Conservation (phyloP, 2,888 invertebrate genomes). For the Clitarchus hookeri region DNA sequence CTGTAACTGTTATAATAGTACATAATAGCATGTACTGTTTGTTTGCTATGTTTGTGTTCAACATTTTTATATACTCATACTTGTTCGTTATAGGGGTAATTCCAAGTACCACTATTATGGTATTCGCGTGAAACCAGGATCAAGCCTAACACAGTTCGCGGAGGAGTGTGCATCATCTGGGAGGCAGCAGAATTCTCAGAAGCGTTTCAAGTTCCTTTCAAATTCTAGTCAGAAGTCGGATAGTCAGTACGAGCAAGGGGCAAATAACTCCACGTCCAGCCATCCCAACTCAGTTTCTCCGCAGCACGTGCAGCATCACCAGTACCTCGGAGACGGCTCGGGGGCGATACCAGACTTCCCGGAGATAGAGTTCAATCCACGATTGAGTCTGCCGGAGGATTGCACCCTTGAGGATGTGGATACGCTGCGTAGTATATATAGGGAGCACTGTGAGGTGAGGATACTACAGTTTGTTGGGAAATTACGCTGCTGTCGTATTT, state of each 20-base stretch:
- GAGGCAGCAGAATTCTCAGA: slow-evolving; percentile 36
- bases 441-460: slow-evolving; percentile 81
- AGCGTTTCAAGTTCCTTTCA: slow-evolving; percentile 43
- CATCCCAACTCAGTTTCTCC: slow-evolving; percentile 44
- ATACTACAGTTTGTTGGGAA: neutral
- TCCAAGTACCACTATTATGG: slow-evolving; percentile 99
- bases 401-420: slow-evolving; percentile 78
- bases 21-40: slow-evolving; percentile 12
- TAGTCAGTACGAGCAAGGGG: slow-evolving; percentile 44
- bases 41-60: slow-evolving; percentile 32
- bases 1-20: slow-evolving; percentile 27
- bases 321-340: slow-evolving; percentile 82
- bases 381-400: slow-evolving; percentile 68
- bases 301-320: slow-evolving; percentile 62
- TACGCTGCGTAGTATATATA: slow-evolving; percentile 78
- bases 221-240: slow-evolving; percentile 44
- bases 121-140: slow-evolving; percentile 92
- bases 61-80: neutral
- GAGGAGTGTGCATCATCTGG: slow-evolving; percentile 44
- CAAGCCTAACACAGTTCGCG: slow-evolving; percentile 65
- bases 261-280: slow-evolving; percentile 38
- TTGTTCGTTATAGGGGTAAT: slow-evolving; percentile 72
- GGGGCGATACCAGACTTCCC: slow-evolving; percentile 81
- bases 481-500: neutral
- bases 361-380: slow-evolving; percentile 67